These are phyloP conservation scores for Wiebesia pumilae DNA, from an alignment of 1,140 invertebrate genomes.

Conservation along the genomic window DNA sequence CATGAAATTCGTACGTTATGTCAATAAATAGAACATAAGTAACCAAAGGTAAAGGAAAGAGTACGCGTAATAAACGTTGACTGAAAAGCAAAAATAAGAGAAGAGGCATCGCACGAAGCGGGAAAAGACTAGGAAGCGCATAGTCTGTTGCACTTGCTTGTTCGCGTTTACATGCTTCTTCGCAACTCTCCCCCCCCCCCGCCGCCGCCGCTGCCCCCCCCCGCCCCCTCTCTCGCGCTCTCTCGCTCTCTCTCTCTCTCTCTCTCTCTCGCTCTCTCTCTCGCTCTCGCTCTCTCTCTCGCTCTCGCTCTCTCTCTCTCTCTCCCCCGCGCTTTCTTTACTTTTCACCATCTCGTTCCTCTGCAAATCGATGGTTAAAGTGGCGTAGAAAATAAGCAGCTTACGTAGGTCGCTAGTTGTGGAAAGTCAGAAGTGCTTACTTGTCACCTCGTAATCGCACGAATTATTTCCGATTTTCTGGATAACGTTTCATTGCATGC, in stretches of 20 bases:
- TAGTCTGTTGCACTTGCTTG: neutral
- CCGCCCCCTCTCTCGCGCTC: too few relatives aligned
- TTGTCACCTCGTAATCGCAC: neutral
- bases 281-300: too few relatives aligned
- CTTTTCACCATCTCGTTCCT: neutral
- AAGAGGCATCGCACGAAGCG: neutral
- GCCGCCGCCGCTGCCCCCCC: neutral
- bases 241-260: conserved; percentile 3
- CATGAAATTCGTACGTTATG: conserved; percentile 2
- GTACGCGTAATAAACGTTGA: conserved; percentile 11
- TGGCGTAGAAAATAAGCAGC: neutral
- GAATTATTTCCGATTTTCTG: neutral
- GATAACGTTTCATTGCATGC: neutral
- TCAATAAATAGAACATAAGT: conserved; percentile 40
- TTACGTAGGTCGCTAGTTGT: neutral
- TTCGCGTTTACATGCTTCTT: neutral
- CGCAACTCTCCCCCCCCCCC: neutral
- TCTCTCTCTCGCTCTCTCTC: neutral
- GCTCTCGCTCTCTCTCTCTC: too few relatives aligned
- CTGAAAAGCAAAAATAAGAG: neutral
- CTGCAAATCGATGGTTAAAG: conserved; percentile 16
- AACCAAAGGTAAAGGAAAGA: conserved; percentile 7
- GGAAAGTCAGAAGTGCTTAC: neutral
- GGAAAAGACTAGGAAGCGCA: conserved; percentile 13
- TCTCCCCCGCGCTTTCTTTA: neutral